phyloP scores from a whole-genome alignment of 2,888 invertebrate genomes.

The Macaria notata region DNA sequence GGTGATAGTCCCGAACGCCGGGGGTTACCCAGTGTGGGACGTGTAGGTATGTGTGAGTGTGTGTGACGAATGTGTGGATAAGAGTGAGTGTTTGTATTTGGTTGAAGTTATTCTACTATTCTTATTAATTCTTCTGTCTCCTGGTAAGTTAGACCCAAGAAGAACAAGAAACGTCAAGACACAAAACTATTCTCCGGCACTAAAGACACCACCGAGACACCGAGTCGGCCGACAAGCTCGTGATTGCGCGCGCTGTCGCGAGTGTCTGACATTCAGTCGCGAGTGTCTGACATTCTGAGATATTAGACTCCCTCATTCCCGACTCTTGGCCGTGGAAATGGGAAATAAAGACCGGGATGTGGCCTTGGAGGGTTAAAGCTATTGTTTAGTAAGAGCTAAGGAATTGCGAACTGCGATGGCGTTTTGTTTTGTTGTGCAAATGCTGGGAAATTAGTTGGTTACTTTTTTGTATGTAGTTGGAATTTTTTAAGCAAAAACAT shows the following conservation, averaged over 20 bases:
- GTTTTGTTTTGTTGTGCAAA: slow-evolving; percentile 8
- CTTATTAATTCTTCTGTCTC: too few relatives aligned
- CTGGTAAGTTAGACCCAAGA: neutral
- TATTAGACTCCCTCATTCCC: slow-evolving; percentile 70
- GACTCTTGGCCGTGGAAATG: slow-evolving; percentile 41
- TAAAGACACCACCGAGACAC: slow-evolving; percentile 35
- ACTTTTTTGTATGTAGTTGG: too few relatives aligned
- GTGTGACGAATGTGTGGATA: too few relatives aligned
- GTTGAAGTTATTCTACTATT: too few relatives aligned
- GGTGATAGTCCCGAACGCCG: too few relatives aligned
- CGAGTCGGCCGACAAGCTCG: slow-evolving; percentile 43
- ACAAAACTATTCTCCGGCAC: slow-evolving; percentile 52
- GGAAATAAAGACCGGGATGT: slow-evolving; percentile 38
- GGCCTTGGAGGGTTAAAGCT: slow-evolving; percentile 20
- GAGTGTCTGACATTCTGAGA: slow-evolving; percentile 69
- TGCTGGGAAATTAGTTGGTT: slow-evolving; percentile 12
- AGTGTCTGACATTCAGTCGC: slow-evolving; percentile 43
- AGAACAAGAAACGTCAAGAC: slow-evolving; percentile 74
- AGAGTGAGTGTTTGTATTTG: too few relatives aligned
- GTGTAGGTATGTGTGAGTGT: too few relatives aligned
- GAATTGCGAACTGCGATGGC: slow-evolving; percentile 10
- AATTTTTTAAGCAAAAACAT: too few relatives aligned
- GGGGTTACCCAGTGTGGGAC: too few relatives aligned
- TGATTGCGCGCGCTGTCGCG: slow-evolving; percentile 58
- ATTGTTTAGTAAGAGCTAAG: slow-evolving; percentile 15